Percentiles rank a stretch among this genome's conserved stretches.
Evolutionary conservation across 2,888 invertebrate genomes (phyloP).

Genomic region (Drosophila leonis): DNA sequence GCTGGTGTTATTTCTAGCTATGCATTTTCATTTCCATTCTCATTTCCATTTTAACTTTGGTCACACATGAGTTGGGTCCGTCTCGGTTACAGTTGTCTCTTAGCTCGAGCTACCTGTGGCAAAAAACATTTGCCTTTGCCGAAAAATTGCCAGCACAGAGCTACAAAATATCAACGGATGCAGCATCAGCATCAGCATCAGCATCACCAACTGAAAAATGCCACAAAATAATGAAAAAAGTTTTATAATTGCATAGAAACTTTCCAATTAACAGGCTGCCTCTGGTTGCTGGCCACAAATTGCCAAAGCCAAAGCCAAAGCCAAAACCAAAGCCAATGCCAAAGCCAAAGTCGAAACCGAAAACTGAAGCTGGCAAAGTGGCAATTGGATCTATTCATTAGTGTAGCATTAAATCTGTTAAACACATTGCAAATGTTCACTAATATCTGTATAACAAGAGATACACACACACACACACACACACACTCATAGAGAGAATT

Average conservation of each 20-base stretch:
- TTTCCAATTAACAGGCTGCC: slow-evolving; percentile 80
- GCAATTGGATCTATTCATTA: slow-evolving; percentile 74
- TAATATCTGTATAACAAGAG: slow-evolving; percentile 15
- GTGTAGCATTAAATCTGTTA: slow-evolving; percentile 62
- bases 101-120: slow-evolving; percentile 55
- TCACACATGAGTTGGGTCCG: slow-evolving; percentile 74
- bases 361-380: slow-evolving; percentile 47
- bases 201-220: slow-evolving; percentile 49
- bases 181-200: slow-evolving; percentile 18
- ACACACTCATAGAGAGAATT: slow-evolving; percentile 10
- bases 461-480: slow-evolving; percentile 10
- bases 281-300: slow-evolving; percentile 62
- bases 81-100: slow-evolving; percentile 74
- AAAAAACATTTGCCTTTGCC: slow-evolving; percentile 62
- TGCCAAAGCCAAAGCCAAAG: slow-evolving; percentile 47
- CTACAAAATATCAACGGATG: slow-evolving; percentile 66
- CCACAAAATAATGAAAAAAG: slow-evolving; percentile 78
- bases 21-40: slow-evolving; percentile 58
- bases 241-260: slow-evolving; percentile 81
- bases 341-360: slow-evolving; percentile 11
- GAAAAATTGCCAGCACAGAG: slow-evolving; percentile 64
- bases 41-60: slow-evolving; percentile 78
- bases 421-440: slow-evolving; percentile 22
- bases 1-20: slow-evolving; percentile 34
- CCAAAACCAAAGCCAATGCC: slow-evolving; percentile 26